Evolutionary conservation across 1,140 invertebrate species (phyloP).

Genomic region (Brachionus rubens): DNA sequence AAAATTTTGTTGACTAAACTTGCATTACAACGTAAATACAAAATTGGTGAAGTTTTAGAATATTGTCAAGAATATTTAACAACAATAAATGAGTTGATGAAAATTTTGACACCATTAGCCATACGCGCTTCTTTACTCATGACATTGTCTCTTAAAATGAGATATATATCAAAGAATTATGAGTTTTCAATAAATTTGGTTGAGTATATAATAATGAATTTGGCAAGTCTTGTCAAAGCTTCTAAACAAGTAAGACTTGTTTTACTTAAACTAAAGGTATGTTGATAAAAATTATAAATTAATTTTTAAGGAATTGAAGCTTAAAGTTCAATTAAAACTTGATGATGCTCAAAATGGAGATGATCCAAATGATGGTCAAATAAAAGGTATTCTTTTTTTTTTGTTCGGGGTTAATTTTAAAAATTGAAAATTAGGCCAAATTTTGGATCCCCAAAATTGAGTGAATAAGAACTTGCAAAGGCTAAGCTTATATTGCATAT

Average conservation of each 20-base stretch:
- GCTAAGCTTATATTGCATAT: too few relatives aligned
- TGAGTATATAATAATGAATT: constrained; percentile 19
- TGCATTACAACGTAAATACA: constrained; percentile 37
- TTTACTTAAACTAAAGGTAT: too few relatives aligned
- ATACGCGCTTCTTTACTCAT: constrained; percentile 14
- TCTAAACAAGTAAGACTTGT: not conserved
- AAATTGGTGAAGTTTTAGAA: constrained; percentile 30
- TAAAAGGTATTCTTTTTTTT: constrained; percentile 20
- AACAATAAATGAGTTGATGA: constrained; percentile 23
- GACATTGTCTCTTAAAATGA: constrained; percentile 29
- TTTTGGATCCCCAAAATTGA: too few relatives aligned
- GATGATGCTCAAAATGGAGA: not conserved
- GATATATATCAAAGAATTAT: constrained; percentile 37
- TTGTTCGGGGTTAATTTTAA: too few relatives aligned
- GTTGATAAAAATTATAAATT: not conserved
- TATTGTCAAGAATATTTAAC: constrained; percentile 29
- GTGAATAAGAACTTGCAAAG: too few relatives aligned
- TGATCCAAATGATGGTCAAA: constrained; percentile 7
- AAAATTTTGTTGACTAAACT: constrained; percentile 36
- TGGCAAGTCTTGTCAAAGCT: not conserved
- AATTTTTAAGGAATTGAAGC: constrained; percentile 1
- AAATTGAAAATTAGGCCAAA: too few relatives aligned
- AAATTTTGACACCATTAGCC: constrained; percentile 5
- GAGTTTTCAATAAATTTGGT: constrained; percentile 20
- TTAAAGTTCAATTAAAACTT: not conserved